Conservation (phyloP, 2,888 invertebrate genomes). For the Pseudanteris insignis region DNA sequence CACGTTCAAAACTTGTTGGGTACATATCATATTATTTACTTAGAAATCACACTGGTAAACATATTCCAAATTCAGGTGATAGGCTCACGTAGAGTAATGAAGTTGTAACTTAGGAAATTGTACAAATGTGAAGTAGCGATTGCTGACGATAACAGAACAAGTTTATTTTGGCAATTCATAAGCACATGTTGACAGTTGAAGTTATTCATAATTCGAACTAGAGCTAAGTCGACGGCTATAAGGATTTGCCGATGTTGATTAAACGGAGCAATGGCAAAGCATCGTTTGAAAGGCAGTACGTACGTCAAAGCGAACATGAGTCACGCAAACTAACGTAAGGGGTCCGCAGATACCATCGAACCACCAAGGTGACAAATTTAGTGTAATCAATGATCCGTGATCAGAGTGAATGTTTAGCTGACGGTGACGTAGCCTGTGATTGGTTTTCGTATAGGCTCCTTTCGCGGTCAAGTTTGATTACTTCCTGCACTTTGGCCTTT, state of each 20-base stretch:
- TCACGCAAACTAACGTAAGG: conserved; percentile 37
- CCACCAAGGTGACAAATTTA: conserved; percentile 42
- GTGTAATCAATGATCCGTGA: conserved; percentile 43
- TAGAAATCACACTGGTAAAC: too few relatives aligned
- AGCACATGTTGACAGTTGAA: conserved; percentile 20
- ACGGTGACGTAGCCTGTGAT: conserved; percentile 38
- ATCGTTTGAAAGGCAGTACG: conserved; percentile 25
- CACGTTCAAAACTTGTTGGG: too few relatives aligned
- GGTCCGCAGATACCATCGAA: conserved; percentile 39
- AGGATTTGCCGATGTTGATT: conserved; percentile 40
- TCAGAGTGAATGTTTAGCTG: conserved; percentile 32
- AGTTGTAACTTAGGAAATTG: not conserved
- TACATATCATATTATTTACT: too few relatives aligned
- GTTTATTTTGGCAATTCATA: conserved; percentile 12
- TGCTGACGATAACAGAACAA: conserved; percentile 3
- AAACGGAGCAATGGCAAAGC: conserved; percentile 40
- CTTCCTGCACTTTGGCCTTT: conserved; percentile 30
- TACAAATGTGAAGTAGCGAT: not conserved
- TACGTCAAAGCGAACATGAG: conserved; percentile 44
- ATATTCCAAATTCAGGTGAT: too few relatives aligned
- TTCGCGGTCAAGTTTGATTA: conserved; percentile 41
- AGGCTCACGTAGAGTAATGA: too few relatives aligned
- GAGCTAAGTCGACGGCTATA: conserved; percentile 28
- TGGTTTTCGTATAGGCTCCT: conserved; percentile 41
- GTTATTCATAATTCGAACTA: conserved; percentile 24